Base-by-base conservation (phyloP, 2,888 invertebrate genomes). In the Netelia inedita region DNA sequence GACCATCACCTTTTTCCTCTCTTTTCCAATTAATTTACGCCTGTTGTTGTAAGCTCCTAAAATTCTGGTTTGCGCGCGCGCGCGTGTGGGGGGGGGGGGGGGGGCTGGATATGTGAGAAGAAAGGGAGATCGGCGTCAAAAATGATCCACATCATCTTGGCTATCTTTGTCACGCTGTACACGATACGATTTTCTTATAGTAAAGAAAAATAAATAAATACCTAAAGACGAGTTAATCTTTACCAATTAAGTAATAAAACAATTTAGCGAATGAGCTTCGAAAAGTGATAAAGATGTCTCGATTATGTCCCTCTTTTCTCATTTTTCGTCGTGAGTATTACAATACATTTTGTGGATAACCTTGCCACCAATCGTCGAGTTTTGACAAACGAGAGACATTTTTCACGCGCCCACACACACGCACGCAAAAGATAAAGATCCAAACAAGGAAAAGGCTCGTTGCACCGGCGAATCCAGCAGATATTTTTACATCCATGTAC, bases 401-500 rank as follows among this genome's bases (percentile, higher is more conserved):
- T 35, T 35, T 35, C 72, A 59, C 71, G 57, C 61, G 65, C 23
- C 41, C 16, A 53, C 53, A 53, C 19, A 57, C 21, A 57, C 9
- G 0, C 19, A 57, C 19, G n/a, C 57, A 41, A 73, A 59, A n/a
- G 14, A 21, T 43, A 59, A 59, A 59, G 43, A 59, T 41, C 21
- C 1, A 41, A 10, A 50, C 21, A 9, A 55, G 9, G 6, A 28
- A 50, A 78, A 65, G 59, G 69, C 66, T 82, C 71, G 75, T 68
- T 68, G 55, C 79, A 71, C 59, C 69, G 66, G 61, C 80, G 84
- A 82, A 88, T 88, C 88, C 91, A 90, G 91, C 87, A 90, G 88
- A 92, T 93, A 93, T 93, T 92, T 93, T 93, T 93, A 91, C 92
- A 92, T 90, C 89, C 88, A 90, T 93, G 92, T 93, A 93, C 92